Evolutionary conservation across 2,113 vertebrate genomes (phyloP), one percentile per base, ranked within the genome.

Genomic region (Sebastes schlegelii): DNA sequence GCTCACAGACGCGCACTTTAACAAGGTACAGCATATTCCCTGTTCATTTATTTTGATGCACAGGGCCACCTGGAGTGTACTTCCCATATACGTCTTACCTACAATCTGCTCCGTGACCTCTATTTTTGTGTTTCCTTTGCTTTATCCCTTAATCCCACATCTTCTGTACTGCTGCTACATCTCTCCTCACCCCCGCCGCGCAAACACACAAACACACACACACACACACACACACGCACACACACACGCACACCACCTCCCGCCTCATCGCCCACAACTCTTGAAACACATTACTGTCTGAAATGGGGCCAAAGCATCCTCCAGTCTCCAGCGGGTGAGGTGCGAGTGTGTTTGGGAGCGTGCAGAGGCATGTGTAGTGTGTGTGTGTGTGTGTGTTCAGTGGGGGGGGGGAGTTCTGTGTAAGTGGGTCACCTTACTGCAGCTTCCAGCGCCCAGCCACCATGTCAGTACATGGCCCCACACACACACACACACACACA

Each of bases 351-450:
- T 89, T 74, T 66, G 66, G 77, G 48, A 79, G 73, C 73, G 85
- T 85, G 87, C 77, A 23, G 52, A 69, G 70, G 79, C 51, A 21
- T 80, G 82, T 83, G 79, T 86, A 13, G 76, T 77, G 21, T 17
- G 64, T 74, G 58, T 77, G 68, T 84, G 78, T 74, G 83, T 83
- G 82, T 86, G 66, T 80, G 76, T 73, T 66, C 40, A 62, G 26
- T 34, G 4, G 26, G 58, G 74, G 51, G 77, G 72, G 72, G 82
- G 66, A n/a, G 90, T 62, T 86, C 74, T 76, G 81, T 91, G 89
- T 91, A 95, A 95, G 85, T 95, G 94, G 95, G 95, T 95, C 94
- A 95, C 92, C 90, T 93, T 92, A 88, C 85, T 91, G 89, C 91
- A 84, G 90, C 88, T 88, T 92, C 92, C 89, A 89, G 86, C 62